A percentile compares a stretch with the other conserved stretches of the same genome.
These are phyloP conservation scores for Eupithecia pulchellata DNA, from an alignment of 2,888 invertebrate genomes.

Conservation along the genomic window DNA sequence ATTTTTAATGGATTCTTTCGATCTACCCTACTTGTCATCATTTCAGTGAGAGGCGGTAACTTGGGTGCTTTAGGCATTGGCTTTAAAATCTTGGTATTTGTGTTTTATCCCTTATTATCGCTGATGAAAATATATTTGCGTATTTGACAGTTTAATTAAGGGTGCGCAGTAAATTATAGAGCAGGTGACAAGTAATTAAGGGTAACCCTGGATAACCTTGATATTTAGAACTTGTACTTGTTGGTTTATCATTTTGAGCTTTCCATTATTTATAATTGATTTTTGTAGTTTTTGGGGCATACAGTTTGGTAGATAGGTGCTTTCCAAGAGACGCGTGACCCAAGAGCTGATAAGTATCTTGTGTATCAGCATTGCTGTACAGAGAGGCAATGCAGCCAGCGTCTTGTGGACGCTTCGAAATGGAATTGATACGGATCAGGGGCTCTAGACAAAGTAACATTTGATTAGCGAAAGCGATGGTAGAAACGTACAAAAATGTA, in stretches of 20 bases:
- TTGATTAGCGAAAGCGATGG: too few relatives aligned
- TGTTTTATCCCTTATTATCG: neutral
- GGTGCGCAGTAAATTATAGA: neutral
- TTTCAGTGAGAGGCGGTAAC: slow-evolving; percentile 14
- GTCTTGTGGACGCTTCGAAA: too few relatives aligned
- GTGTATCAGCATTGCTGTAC: too few relatives aligned
- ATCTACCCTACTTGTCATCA: slow-evolving; percentile 32
- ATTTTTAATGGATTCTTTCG: slow-evolving; percentile 32
- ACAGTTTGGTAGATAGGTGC: too few relatives aligned
- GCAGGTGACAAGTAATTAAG: slow-evolving; percentile 1
- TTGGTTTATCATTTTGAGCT: neutral
- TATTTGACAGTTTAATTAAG: slow-evolving; percentile 9
- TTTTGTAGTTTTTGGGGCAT: neutral
- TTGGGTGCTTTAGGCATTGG: neutral
- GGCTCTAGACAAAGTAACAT: too few relatives aligned
- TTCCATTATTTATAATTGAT: neutral
- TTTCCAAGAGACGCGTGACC: too few relatives aligned
- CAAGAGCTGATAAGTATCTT: too few relatives aligned
- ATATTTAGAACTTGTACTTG: neutral
- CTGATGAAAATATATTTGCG: neutral
- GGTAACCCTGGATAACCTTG: neutral
- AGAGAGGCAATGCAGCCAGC: too few relatives aligned
- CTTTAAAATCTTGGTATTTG: neutral
- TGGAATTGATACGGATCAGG: too few relatives aligned
- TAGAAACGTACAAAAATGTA: too few relatives aligned